Base-by-base conservation (phyloP, 2,888 invertebrate genomes). In the Tenthredo notha region DNA sequence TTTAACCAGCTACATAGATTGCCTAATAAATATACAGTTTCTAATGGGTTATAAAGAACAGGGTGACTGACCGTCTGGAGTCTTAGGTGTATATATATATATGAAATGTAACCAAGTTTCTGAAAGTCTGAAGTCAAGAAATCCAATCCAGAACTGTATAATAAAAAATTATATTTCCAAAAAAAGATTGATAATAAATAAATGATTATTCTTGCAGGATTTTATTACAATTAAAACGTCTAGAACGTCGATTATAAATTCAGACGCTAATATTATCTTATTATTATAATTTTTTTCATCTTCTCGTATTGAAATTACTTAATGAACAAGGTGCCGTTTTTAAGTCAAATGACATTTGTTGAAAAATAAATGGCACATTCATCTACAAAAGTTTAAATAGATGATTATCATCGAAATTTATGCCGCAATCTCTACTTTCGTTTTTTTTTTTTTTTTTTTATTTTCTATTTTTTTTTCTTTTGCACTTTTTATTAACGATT, bases 181-280 rank as follows among this genome's bases (percentile, higher is more conserved):
- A 61, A 61, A 61, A 33, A n/a, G n/a, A 61, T 61, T 4, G 70
- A 70, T 70, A n/a, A 70, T 70, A 70, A 37, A 70, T 70, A 37
- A 37, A 70, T 37, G n/a, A 40, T 4, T 33, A 33, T 70, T 40
- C 37, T 70, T 2, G n/a, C n/a, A n/a, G n/a, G n/a, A 70, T 70
- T 70, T 70, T 40, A 70, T 70, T 37, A n/a, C 37, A n/a, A 70
- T 40, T 40, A 61, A 25, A 25, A 61, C 25, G 25, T 25, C 25
- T 25, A 25, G 3, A 61, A 21, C 61, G 25, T 25, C 7, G 21
- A 61, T 61, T 61, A 58, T 58, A 21, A 9, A 58, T 58, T 58
- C 9, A n/a, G n/a, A 58, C 21, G n/a, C 7, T n/a, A 9, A 1
- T 50, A 18, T 50, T 50, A 18, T 18, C 18, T 50, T 6, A 1